These are phyloP conservation scores for Enteromius unitaeniatus DNA, from an alignment of 2,797 vertebrate genomes.

Conservation along the genomic window DNA sequence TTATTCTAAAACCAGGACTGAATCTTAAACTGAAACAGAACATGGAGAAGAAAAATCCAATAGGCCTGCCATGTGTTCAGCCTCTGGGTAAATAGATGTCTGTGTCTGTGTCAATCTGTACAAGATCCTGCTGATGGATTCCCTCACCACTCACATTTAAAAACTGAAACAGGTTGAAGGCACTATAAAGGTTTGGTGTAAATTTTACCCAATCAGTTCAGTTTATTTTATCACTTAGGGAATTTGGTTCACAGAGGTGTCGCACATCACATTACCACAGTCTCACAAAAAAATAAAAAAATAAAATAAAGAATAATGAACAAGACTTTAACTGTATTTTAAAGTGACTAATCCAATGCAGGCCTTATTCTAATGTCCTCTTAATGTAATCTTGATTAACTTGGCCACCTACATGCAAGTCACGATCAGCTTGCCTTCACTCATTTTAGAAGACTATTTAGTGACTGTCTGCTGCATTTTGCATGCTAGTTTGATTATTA, in stretches of 20 bases:
- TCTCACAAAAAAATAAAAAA: not conserved
- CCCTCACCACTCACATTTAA: not conserved
- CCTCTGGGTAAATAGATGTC: constrained; percentile 3
- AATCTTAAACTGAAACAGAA: constrained; percentile 3
- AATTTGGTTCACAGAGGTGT: not conserved
- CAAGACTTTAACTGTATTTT: not conserved
- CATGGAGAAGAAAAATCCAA: not conserved
- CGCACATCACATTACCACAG: not conserved
- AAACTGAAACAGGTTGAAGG: not conserved
- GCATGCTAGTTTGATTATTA: not conserved
- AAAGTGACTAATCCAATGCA: not conserved
- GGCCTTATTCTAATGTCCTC: not conserved
- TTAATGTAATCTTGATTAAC: constrained; percentile 18
- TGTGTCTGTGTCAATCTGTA: constrained; percentile 27
- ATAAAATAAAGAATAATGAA: not conserved
- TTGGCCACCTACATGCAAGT: not conserved
- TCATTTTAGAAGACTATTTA: constrained; percentile 9
- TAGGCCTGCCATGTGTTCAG: constrained; percentile 18
- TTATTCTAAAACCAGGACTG: not conserved
- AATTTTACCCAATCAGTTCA: not conserved
- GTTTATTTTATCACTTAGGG: not conserved
- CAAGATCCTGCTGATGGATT: constrained; percentile 18
- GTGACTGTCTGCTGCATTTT: constrained; percentile 11
- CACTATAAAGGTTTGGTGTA: not conserved
- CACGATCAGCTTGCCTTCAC: not conserved